Evolutionary conservation across 2,888 invertebrate species (phyloP).

Genomic region (Spicauda simplicius): DNA sequence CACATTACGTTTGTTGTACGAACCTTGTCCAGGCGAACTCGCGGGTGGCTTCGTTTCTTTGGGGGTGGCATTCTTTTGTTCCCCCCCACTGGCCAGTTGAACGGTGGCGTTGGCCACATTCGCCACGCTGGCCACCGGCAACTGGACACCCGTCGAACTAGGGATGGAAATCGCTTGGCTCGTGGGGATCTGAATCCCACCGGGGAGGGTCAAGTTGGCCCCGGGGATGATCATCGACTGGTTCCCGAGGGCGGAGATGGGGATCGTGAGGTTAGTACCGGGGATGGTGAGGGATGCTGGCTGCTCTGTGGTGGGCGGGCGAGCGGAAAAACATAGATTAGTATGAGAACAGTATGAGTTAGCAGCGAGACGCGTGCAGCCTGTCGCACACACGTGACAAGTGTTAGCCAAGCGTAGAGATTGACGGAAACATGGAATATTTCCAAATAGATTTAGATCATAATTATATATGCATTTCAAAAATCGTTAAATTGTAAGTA

Average conservation of each 20-base stretch:
- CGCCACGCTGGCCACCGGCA: constrained; percentile 52
- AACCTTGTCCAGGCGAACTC: constrained; percentile 34
- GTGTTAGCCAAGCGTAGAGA: constrained; percentile 13
- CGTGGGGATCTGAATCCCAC: constrained; percentile 51
- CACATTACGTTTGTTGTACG: neutral
- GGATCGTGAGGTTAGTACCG: constrained; percentile 87
- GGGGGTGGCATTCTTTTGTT: constrained; percentile 83
- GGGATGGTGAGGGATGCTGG: constrained; percentile 85
- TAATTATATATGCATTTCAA: neutral
- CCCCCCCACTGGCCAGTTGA: constrained; percentile 74
- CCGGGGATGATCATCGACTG: constrained; percentile 84
- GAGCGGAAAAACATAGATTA: constrained; percentile 74
- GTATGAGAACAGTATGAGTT: constrained; percentile 67
- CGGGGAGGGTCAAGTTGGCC: constrained; percentile 76
- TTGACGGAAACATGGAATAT: neutral
- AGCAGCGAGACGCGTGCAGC: constrained; percentile 56
- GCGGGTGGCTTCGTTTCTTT: constrained; percentile 47
- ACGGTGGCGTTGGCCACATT: constrained; percentile 59
- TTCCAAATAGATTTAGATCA: neutral
- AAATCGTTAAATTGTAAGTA: neutral
- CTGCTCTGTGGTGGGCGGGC: constrained; percentile 68
- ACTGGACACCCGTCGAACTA: constrained; percentile 52
- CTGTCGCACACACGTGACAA: constrained; percentile 16
- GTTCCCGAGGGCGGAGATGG: constrained; percentile 76
- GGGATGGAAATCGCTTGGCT: constrained; percentile 63